These are phyloP conservation scores for Limnephilus rhombicus DNA, from an alignment of 2,888 invertebrate species.

Conservation along the genomic window DNA sequence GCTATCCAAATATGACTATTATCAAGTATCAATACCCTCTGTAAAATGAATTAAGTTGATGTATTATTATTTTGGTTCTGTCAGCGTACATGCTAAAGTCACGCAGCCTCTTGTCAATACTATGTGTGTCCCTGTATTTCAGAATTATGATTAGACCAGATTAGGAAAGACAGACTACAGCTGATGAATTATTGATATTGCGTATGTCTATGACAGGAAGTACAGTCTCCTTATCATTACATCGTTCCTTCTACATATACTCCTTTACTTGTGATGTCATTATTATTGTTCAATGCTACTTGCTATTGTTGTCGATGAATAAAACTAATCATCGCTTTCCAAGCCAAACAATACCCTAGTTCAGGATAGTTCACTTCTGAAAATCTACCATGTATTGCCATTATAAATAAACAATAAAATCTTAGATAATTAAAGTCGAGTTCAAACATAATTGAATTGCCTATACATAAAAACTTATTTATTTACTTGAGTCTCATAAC, in stretches of 20 bases:
- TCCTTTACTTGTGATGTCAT: background rate
- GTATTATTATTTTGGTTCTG: background rate
- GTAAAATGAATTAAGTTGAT: background rate
- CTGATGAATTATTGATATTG: slow-evolving; percentile 19
- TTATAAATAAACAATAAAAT: too few species aligned
- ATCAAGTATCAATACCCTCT: background rate
- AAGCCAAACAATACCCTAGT: background rate
- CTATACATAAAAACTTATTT: too few species aligned
- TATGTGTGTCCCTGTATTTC: background rate
- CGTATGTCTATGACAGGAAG: slow-evolving; percentile 5
- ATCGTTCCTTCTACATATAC: background rate
- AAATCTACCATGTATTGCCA: too few species aligned
- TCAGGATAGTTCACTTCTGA: background rate
- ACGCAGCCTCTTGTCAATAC: background rate
- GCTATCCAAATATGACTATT: too few species aligned
- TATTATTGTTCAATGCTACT: slow-evolving; percentile 1
- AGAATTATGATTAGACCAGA: background rate
- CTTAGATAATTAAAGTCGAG: too few species aligned
- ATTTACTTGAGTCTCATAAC: too few species aligned
- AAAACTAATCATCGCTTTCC: background rate
- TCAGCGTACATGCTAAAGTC: background rate
- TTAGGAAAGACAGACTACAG: background rate
- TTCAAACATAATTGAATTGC: too few species aligned
- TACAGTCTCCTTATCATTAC: background rate
- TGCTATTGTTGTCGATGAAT: background rate